Evolutionary conservation across 1,140 invertebrate species (phyloP).

Genomic region (Leptinotarsa lineolata): DNA sequence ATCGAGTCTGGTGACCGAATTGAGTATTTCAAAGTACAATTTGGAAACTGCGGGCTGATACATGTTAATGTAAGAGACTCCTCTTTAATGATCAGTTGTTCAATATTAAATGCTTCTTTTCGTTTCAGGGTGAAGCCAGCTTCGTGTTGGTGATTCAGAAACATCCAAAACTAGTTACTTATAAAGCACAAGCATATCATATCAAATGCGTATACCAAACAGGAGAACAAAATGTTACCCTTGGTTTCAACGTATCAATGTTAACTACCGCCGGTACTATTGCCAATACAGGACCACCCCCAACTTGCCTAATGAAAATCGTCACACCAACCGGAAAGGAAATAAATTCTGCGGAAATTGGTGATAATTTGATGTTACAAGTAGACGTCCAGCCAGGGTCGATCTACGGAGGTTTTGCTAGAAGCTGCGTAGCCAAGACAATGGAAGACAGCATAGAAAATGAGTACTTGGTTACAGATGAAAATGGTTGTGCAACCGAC

Average conservation of each 20-base stretch:
- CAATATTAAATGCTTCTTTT: slow-evolving; percentile 10
- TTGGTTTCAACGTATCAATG: slow-evolving; percentile 95
- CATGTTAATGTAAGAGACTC: slow-evolving; percentile 76
- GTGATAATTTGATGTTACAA: slow-evolving; percentile 87
- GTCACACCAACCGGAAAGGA: slow-evolving; percentile 84
- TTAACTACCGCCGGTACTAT: slow-evolving; percentile 92
- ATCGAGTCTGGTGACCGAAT: slow-evolving; percentile 69
- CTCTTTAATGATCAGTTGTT: slow-evolving; percentile 46
- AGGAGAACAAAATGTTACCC: slow-evolving; percentile 88
- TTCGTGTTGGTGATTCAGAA: slow-evolving; percentile 93
- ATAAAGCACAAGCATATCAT: slow-evolving; percentile 92
- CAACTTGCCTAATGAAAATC: slow-evolving; percentile 90
- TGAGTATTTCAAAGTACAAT: slow-evolving; percentile 88
- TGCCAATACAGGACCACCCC: slow-evolving; percentile 91
- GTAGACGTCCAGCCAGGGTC: slow-evolving; percentile 91
- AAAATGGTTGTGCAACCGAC: slow-evolving; percentile 91
- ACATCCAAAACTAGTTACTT: slow-evolving; percentile 93
- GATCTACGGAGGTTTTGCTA: slow-evolving; percentile 92
- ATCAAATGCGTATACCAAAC: slow-evolving; percentile 94
- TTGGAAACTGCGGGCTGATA: slow-evolving; percentile 88
- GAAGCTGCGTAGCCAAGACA: slow-evolving; percentile 90
- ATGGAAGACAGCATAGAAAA: slow-evolving; percentile 88
- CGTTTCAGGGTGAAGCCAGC: slow-evolving; percentile 79
- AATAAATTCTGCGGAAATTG: slow-evolving; percentile 89
- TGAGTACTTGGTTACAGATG: slow-evolving; percentile 90